Percentiles rank a stretch among this genome's conserved stretches.
These are phyloP conservation scores for Poecilia picta DNA, from an alignment of 2,797 vertebrate species.

Conservation along the genomic window DNA sequence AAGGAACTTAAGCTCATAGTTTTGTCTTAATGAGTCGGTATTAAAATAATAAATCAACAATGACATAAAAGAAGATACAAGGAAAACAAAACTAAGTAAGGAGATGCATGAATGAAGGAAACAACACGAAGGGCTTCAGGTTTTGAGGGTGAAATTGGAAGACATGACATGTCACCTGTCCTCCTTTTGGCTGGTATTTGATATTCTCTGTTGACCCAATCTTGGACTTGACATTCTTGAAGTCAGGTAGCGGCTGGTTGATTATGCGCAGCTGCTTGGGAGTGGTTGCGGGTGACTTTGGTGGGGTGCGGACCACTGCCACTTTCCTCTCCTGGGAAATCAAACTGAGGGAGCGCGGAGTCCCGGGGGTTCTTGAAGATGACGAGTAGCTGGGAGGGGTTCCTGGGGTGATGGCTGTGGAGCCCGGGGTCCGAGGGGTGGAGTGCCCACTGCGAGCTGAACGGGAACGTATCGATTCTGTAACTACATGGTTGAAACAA, in stretches of 20 bases:
- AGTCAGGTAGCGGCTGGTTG: slow-evolving; percentile 95
- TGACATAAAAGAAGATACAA: not conserved
- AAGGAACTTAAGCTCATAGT: not conserved
- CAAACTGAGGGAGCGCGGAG: slow-evolving; percentile 92
- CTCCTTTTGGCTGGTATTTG: slow-evolving; percentile 97
- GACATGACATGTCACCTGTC: slow-evolving; percentile 85
- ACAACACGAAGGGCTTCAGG: slow-evolving; percentile 1
- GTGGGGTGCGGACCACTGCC: slow-evolving; percentile 93
- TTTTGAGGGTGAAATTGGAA: slow-evolving; percentile 1
- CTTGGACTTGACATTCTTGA: slow-evolving; percentile 97
- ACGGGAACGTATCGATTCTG: slow-evolving; percentile 90
- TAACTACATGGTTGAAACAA: slow-evolving; percentile 69
- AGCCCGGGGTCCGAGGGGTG: slow-evolving; percentile 94
- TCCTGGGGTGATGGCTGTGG: slow-evolving; percentile 93
- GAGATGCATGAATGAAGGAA: slow-evolving; percentile 14
- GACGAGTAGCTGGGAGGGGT: slow-evolving; percentile 95
- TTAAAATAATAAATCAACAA: not conserved
- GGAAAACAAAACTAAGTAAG: slow-evolving; percentile 19
- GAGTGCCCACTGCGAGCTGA: slow-evolving; percentile 96
- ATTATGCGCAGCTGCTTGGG: slow-evolving; percentile 95
- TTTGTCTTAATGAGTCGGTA: not conserved
- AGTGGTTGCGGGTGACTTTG: slow-evolving; percentile 96
- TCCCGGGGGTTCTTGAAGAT: slow-evolving; percentile 93
- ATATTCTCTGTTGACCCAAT: slow-evolving; percentile 97
- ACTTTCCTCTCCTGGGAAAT: slow-evolving; percentile 94